A percentile compares a stretch with the other conserved stretches of the same genome.
Conservation (phyloP, 2,113 vertebrate species). For the Uria aalge region DNA sequence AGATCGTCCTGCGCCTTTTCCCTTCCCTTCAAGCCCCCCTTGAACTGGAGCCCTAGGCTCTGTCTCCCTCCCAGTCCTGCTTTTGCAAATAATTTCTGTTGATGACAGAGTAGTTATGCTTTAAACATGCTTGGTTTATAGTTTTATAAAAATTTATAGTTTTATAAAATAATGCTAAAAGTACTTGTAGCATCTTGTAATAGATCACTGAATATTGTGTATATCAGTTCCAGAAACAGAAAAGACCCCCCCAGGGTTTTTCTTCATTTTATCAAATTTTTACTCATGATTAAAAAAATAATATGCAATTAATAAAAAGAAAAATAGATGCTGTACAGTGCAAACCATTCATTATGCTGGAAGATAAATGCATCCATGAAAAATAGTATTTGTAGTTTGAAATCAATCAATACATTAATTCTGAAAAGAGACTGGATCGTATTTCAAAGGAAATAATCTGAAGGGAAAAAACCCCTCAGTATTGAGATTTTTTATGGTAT, state of each 20-base stretch:
- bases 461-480: background rate
- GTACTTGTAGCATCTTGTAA: background rate
- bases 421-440: background rate
- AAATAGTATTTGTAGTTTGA: background rate
- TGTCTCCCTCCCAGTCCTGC: accelerated
- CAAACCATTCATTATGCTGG: background rate
- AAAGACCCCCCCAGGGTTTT: background rate
- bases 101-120: background rate
- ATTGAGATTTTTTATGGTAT: background rate
- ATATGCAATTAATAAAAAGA: background rate
- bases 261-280: background rate
- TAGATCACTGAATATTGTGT: background rate
- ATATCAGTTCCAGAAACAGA: background rate
- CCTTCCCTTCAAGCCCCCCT: background rate
- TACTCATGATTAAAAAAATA: background rate
- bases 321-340: background rate
- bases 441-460: background rate
- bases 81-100: background rate
- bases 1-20: background rate
- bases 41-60: background rate
- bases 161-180: background rate
- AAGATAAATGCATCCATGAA: background rate
- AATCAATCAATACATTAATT: background rate
- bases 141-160: background rate
- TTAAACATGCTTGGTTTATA: background rate